phyloP scores from a whole-genome alignment of 1,140 invertebrate species.

The Zophobas atratus region DNA sequence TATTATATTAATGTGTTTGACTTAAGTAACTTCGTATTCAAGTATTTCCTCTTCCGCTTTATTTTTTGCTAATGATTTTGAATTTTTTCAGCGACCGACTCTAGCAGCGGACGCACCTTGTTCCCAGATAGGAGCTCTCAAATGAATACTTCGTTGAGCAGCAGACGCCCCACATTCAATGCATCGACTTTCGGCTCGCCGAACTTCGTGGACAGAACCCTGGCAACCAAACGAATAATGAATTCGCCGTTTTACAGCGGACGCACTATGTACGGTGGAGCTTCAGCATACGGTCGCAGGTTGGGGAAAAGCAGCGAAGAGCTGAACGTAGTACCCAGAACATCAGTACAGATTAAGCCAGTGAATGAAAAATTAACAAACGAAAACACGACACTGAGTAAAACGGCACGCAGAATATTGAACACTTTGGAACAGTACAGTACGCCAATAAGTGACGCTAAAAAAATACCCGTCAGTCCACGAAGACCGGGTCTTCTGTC shows the following conservation, averaged over 20 bases:
- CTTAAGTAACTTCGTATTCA: too few species aligned
- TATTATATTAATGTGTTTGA: too few species aligned
- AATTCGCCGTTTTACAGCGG: slow-evolving; percentile 86
- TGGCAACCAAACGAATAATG: slow-evolving; percentile 65
- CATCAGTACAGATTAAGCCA: slow-evolving; percentile 70
- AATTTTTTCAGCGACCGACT: slow-evolving; percentile 9
- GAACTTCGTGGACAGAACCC: slow-evolving; percentile 64
- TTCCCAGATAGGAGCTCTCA: slow-evolving; percentile 59
- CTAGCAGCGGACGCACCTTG: slow-evolving; percentile 50
- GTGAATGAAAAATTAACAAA: slow-evolving; percentile 62
- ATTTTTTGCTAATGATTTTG: too few species aligned
- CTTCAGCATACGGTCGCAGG: slow-evolving; percentile 75
- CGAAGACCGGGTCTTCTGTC: slow-evolving; percentile 54
- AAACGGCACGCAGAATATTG: slow-evolving; percentile 79
- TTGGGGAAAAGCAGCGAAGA: slow-evolving; percentile 56
- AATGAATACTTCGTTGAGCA: slow-evolving; percentile 66
- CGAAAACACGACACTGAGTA: slow-evolving; percentile 65
- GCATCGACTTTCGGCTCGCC: slow-evolving; percentile 69
- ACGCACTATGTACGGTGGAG: slow-evolving; percentile 86
- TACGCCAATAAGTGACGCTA: slow-evolving; percentile 80
- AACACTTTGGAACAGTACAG: slow-evolving; percentile 82
- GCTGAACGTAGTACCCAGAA: slow-evolving; percentile 44
- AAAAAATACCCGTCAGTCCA: slow-evolving; percentile 75
- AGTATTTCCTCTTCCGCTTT: too few species aligned
- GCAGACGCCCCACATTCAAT: slow-evolving; percentile 73